Percentiles rank a stretch among this genome's conserved stretches.
These are phyloP conservation scores for Ericerus pela DNA, from an alignment of 1,140 invertebrate genomes.

Conservation along the genomic window DNA sequence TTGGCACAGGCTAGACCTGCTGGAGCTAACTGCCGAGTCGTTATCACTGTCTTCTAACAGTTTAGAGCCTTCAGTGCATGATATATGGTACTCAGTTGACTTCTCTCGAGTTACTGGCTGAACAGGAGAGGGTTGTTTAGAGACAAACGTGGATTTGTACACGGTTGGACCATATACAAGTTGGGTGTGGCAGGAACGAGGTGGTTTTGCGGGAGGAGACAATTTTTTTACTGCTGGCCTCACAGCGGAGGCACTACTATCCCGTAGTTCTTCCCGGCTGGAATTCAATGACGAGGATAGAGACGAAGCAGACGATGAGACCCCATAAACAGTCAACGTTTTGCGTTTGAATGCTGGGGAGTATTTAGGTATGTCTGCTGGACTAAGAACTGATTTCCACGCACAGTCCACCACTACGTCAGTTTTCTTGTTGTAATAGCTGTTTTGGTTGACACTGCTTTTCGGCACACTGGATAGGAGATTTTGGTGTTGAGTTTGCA, in stretches of 20 bases:
- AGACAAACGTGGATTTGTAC: background rate
- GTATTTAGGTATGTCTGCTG: slow-evolving; percentile 53
- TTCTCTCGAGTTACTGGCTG: background rate
- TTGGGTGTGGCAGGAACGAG: slow-evolving; percentile 12
- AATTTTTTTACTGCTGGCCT: background rate
- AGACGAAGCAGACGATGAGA: slow-evolving; percentile 27
- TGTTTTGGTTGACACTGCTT: no score
- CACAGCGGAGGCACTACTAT: background rate
- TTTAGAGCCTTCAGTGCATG: background rate
- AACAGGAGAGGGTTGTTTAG: no score
- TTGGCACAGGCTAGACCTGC: slow-evolving; percentile 52
- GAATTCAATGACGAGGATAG: slow-evolving; percentile 25
- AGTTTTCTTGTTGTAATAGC: no score
- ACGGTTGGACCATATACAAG: background rate
- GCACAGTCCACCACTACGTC: no score
- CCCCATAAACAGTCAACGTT: slow-evolving; percentile 47
- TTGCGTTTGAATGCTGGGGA: slow-evolving; percentile 69
- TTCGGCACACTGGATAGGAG: background rate
- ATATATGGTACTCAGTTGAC: background rate
- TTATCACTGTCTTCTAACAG: slow-evolving; percentile 59
- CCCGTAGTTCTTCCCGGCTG: slow-evolving; percentile 24
- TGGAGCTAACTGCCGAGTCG: slow-evolving; percentile 68
- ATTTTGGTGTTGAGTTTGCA: no score
- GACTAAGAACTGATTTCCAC: slow-evolving; percentile 32
- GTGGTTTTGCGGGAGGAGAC: slow-evolving; percentile 7